These are phyloP conservation scores for Micropoecilia bifurca DNA, from an alignment of 2,797 vertebrate genomes.

Conservation along the genomic window DNA sequence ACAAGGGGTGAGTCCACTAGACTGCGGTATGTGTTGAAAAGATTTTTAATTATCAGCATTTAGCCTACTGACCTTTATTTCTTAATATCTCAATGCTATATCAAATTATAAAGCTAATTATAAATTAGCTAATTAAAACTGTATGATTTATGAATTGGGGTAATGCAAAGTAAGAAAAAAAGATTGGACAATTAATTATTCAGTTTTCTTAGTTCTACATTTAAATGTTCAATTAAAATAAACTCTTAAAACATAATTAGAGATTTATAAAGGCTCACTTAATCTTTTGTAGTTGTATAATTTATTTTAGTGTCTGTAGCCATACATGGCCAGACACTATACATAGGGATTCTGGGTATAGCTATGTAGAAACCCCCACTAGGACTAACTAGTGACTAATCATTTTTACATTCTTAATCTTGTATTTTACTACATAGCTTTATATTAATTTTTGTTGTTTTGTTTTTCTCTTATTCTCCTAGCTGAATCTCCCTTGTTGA, in stretches of 20 bases:
- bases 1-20: neutral
- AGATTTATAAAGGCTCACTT: neutral
- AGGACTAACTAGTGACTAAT: neutral
- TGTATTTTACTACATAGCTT: neutral
- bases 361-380: neutral
- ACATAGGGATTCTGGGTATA: neutral
- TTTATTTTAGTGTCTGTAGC: neutral
- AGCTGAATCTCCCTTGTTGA: neutral
- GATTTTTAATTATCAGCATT: conserved; percentile 4
- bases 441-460: neutral
- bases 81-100: neutral
- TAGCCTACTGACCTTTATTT: conserved; percentile 4
- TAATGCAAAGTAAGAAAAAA: conserved; percentile 3
- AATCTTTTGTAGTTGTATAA: neutral
- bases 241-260: conserved; percentile 3
- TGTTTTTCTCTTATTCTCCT: neutral
- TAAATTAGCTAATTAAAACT: conserved; percentile 23
- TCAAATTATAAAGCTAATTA: conserved; percentile 28
- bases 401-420: too few species aligned
- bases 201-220: conserved; percentile 10
- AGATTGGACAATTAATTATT: conserved; percentile 19
- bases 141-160: conserved; percentile 23
- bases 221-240: conserved; percentile 23
- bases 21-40: neutral
- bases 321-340: neutral